Evolutionary conservation across 2,888 invertebrate species (phyloP).

Genomic region (Dascillus cervinus): DNA sequence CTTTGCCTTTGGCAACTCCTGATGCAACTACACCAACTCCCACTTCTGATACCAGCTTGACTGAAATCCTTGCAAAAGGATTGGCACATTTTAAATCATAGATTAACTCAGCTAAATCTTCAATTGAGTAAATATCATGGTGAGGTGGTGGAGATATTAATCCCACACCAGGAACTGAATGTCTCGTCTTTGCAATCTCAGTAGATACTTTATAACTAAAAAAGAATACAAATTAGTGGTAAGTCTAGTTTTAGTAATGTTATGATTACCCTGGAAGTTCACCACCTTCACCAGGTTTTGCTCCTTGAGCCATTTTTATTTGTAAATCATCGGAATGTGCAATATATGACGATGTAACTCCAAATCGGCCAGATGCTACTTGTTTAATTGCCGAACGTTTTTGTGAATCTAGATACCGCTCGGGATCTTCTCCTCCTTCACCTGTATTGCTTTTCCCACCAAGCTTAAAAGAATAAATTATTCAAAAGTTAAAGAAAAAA

Average conservation of each 20-base stretch:
- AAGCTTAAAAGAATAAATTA: slow-evolving; percentile 40
- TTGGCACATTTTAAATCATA: slow-evolving; percentile 98
- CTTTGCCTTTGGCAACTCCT: slow-evolving; percentile 97
- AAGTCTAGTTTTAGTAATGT: neutral
- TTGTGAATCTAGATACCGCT: slow-evolving; percentile 66
- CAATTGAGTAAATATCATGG: slow-evolving; percentile 99
- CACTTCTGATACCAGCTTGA: slow-evolving; percentile 94
- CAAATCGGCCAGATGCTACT: slow-evolving; percentile 97
- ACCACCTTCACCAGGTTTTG: slow-evolving; percentile 98
- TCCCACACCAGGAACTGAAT: slow-evolving; percentile 94
- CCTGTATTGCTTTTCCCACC: slow-evolving; percentile 99
- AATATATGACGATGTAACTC: slow-evolving; percentile 94
- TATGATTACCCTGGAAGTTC: slow-evolving; percentile 84
- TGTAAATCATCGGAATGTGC: slow-evolving; percentile 97
- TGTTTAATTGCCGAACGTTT: slow-evolving; percentile 95
- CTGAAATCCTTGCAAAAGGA: slow-evolving; percentile 89
- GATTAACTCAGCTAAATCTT: slow-evolving; percentile 95
- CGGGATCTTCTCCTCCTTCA: slow-evolving; percentile 86
- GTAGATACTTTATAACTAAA: slow-evolving; percentile 72
- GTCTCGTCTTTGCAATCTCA: slow-evolving; percentile 90
- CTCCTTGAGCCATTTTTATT: slow-evolving; percentile 99
- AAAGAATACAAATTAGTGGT: slow-evolving; percentile 4
- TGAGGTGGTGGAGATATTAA: slow-evolving; percentile 98
- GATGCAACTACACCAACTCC: slow-evolving; percentile 99
- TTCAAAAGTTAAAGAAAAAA: slow-evolving; percentile 1